Evolutionary conservation across 2,888 invertebrate genomes (phyloP), one percentile per base, ranked within the genome.

Genomic region (Drosophila falleni): DNA sequence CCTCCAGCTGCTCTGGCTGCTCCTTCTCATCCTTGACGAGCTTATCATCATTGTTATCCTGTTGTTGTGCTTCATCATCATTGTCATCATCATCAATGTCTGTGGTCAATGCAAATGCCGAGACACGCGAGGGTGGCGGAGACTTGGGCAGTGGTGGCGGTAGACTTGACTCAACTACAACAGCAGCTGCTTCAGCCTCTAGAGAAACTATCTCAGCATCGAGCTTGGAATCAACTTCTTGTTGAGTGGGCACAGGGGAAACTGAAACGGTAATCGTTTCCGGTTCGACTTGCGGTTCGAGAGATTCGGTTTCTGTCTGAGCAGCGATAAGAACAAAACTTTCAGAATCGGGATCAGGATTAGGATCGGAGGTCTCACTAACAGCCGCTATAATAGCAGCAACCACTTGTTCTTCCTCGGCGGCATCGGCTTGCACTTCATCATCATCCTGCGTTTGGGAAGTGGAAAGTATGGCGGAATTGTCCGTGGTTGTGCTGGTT

Each of bases 111-210:
- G 95, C 96, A 93, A 96, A 96, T 88, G 95, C 95, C 92, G 95
- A 95, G 93, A 96, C 95, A 93, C 95, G 95, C 90, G 95, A 95
- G 86, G 96, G 96, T 92, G 96, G 96, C 91, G 95, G 95, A 91
- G 95, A 95, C 91, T 95, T 94, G 83, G 96, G 96, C 91, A 96
- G 94, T 87, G 96, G 96, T 93, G 96, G 96, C 63, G 91, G 87
- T 61, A 73, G 79, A 65, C 60, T 81, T 16, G 47, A 49, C 42
- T 86, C 89, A 55, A 71, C 65, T 16, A 47, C 54, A 19, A 49
- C 53, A 50, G 23, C 59, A 35, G 55, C 56, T n/a, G 58, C 62
- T 29, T 39, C 49, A 8, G 31, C 33, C 33, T 44, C 44, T 31
- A 10, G 16, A 35, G 64, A 75, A 65, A 44, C 62, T 53, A 42